These are phyloP conservation scores for Ploceus nigricollis DNA, from an alignment of 2,113 vertebrate genomes.

Conservation along the genomic window DNA sequence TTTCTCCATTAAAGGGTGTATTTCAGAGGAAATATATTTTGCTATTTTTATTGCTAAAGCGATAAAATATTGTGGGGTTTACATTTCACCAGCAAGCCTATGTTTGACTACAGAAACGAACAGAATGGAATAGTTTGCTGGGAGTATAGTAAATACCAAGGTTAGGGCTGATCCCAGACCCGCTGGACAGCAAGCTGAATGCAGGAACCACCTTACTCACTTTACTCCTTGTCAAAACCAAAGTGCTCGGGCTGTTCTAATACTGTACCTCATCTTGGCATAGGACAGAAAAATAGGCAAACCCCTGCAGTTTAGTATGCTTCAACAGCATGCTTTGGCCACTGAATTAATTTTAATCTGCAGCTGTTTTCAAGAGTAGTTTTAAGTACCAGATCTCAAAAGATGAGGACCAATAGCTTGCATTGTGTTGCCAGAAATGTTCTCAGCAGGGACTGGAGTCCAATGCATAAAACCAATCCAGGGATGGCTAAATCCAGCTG, in stretches of 20 bases:
- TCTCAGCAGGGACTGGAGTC: background rate
- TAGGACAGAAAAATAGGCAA: background rate
- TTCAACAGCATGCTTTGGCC: background rate
- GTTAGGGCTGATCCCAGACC: background rate
- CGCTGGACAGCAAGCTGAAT: background rate
- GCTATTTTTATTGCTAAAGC: background rate
- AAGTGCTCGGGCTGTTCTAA: background rate
- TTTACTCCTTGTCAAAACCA: background rate
- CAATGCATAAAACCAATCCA: background rate
- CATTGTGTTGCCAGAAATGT: background rate
- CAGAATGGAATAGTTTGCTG: background rate
- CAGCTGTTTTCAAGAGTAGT: background rate
- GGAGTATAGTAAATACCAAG: background rate
- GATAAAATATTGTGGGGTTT: background rate
- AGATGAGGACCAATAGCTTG: background rate
- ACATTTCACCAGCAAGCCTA: background rate
- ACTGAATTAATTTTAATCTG: background rate
- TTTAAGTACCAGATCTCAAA: background rate
- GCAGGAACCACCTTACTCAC: background rate
- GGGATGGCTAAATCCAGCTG: background rate
- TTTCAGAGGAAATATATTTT: background rate
- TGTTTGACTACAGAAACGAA: background rate
- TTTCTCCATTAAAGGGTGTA: background rate
- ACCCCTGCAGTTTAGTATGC: background rate
- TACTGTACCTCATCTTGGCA: background rate